These are phyloP conservation scores for Ursus arctos DNA, from an alignment of 2,113 vertebrate genomes.

Conservation along the genomic window DNA sequence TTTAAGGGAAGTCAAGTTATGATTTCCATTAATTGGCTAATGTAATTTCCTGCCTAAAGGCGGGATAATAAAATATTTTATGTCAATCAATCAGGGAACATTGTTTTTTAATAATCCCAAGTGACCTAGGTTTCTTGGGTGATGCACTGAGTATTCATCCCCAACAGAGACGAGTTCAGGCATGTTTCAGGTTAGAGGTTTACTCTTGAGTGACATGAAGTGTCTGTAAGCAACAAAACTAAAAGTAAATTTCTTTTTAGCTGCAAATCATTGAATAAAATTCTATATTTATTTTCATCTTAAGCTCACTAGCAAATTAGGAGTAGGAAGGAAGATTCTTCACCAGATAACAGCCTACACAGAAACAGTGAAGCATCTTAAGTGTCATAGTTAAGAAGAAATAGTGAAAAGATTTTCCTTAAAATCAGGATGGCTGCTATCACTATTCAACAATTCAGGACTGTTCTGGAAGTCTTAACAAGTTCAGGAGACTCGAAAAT, in stretches of 20 bases:
- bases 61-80: neutral
- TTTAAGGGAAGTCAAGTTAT: neutral
- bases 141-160: neutral
- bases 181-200: neutral
- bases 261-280: neutral
- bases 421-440: neutral
- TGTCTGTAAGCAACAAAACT: neutral
- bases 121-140: neutral
- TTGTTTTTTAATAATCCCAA: neutral
- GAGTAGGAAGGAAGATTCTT: neutral
- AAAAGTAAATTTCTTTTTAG: neutral
- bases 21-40: conserved; percentile 1
- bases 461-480: neutral
- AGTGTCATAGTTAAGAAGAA: neutral
- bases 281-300: neutral
- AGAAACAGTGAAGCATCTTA: neutral
- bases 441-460: neutral
- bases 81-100: neutral
- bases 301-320: neutral
- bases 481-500: neutral
- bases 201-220: neutral
- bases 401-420: neutral
- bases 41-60: neutral
- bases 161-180: neutral
- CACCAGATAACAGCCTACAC: neutral